Conservation (phyloP, 2,797 vertebrate species). For the Pterois miles region DNA sequence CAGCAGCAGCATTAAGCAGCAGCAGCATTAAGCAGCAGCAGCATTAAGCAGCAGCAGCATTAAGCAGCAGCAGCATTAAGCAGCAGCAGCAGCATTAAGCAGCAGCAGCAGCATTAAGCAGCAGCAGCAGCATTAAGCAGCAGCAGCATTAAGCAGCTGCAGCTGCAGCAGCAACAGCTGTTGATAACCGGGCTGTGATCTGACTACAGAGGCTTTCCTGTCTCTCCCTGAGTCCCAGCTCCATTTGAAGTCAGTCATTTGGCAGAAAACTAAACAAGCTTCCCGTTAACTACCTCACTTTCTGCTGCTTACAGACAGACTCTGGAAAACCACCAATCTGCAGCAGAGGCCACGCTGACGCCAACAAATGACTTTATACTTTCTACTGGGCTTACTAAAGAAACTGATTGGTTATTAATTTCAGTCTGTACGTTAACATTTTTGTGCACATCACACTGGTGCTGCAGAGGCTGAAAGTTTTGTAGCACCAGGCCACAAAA, state of each 20-base stretch:
- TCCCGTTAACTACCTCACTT: slow-evolving; percentile 68
- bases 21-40: no score
- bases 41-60: no score
- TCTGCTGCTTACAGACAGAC: slow-evolving; percentile 59
- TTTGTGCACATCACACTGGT: no score
- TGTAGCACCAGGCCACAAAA: no score
- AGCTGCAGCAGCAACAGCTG: neutral
- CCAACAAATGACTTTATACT: neutral
- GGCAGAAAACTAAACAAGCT: slow-evolving; percentile 77
- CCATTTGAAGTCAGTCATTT: slow-evolving; percentile 79
- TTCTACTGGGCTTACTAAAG: neutral
- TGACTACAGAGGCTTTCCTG: slow-evolving; percentile 52
- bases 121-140: neutral
- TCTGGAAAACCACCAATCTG: slow-evolving; percentile 36
- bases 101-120: neutral
- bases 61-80: no score
- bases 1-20: no score
- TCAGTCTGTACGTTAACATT: no score
- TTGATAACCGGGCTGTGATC: slow-evolving; percentile 49
- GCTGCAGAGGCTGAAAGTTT: no score
- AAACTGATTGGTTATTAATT: no score
- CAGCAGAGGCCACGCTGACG: slow-evolving; percentile 27
- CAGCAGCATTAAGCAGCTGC: no score
- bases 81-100: neutral
- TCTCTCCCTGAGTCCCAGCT: slow-evolving; percentile 43